These are phyloP conservation scores for Nomia melanderi DNA, from an alignment of 1,140 invertebrate genomes.

Conservation along the genomic window DNA sequence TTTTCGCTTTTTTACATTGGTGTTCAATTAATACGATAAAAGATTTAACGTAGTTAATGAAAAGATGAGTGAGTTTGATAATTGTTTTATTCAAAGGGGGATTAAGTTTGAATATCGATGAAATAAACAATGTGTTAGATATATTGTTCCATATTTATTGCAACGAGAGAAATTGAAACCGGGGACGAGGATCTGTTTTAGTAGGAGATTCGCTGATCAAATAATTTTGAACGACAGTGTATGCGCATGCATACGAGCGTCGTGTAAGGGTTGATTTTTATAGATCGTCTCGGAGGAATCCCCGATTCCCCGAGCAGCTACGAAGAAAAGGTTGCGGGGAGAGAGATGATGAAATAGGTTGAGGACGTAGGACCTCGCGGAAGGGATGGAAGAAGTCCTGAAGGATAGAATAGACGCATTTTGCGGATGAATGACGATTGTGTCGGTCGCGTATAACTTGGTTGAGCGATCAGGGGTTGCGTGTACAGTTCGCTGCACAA, in stretches of 20 bases:
- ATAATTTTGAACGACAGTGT: too few relatives aligned
- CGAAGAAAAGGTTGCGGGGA: neutral
- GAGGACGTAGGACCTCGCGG: neutral
- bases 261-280: constrained; percentile 22
- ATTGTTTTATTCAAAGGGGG: too few relatives aligned
- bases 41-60: too few relatives aligned
- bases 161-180: too few relatives aligned
- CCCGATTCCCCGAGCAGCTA: neutral
- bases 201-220: too few relatives aligned
- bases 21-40: too few relatives aligned
- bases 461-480: neutral
- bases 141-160: too few relatives aligned
- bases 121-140: too few relatives aligned
- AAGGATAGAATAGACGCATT: neutral
- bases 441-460: neutral
- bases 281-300: neutral
- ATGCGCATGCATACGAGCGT: neutral
- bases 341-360: neutral
- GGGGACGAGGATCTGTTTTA: too few relatives aligned
- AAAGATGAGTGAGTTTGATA: too few relatives aligned
- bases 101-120: too few relatives aligned
- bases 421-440: neutral
- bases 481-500: neutral
- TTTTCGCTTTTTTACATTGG: too few relatives aligned
- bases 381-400: neutral